Evolutionary conservation across 1,140 invertebrate species (phyloP).

Genomic region (Neomicropteryx cornuta): DNA sequence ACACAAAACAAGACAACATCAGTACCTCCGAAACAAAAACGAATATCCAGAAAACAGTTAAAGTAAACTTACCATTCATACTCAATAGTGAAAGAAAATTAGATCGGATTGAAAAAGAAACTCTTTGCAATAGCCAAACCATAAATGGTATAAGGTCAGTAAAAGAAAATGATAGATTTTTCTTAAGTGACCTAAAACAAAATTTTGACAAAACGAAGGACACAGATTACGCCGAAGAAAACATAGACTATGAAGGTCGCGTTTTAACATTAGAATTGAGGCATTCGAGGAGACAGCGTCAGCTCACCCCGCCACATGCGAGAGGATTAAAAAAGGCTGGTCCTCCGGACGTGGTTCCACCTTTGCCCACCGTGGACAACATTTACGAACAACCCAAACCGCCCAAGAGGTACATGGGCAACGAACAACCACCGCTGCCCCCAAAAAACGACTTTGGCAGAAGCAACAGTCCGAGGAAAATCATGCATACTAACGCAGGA

Average conservation of each 20-base stretch:
- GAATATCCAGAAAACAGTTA: too few species aligned
- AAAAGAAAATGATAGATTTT: too few species aligned
- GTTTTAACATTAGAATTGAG: slow-evolving; percentile 50
- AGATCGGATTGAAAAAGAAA: too few species aligned
- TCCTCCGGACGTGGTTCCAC: slow-evolving; percentile 53
- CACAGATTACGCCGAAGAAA: too few species aligned
- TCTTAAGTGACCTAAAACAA: too few species aligned
- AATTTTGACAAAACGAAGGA: too few species aligned
- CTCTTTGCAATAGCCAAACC: too few species aligned
- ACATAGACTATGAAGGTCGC: slow-evolving; percentile 45
- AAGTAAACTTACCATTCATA: too few species aligned
- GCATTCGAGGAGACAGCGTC: slow-evolving; percentile 55
- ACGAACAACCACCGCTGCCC: slow-evolving; percentile 22
- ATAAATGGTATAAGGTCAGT: too few species aligned
- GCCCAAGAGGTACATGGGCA: slow-evolving; percentile 40
- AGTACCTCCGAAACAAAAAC: too few species aligned
- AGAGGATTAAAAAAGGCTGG: slow-evolving; percentile 32
- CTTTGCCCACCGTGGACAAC: slow-evolving; percentile 42
- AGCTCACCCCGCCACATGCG: slow-evolving; percentile 36
- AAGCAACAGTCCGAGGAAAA: slow-evolving; percentile 38
- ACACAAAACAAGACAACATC: too few species aligned
- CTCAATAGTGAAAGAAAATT: too few species aligned
- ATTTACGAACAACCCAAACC: slow-evolving; percentile 50
- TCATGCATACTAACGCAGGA: slow-evolving; percentile 21
- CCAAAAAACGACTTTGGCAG: slow-evolving; percentile 54